Percentiles rank a stretch among this genome's conserved stretches.
These are phyloP conservation scores for Unio pictorum DNA, from an alignment of 2,888 invertebrate species.

Conservation along the genomic window DNA sequence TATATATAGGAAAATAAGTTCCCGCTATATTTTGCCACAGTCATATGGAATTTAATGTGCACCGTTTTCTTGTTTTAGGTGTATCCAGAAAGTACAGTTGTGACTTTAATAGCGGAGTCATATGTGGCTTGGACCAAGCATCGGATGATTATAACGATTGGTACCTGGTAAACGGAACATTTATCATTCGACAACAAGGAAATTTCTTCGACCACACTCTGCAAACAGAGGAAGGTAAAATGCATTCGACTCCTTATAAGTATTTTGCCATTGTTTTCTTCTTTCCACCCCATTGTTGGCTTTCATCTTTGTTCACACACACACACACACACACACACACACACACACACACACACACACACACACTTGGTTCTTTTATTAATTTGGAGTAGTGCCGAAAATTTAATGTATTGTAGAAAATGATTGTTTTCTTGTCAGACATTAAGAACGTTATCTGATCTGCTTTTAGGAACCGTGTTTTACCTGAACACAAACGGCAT, in stretches of 20 bases:
- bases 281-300: background rate
- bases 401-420: too few species aligned
- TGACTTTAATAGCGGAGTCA: constrained; percentile 55
- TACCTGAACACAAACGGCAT: constrained; percentile 40
- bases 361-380: too few species aligned
- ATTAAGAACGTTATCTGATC: background rate
- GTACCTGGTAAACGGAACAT: constrained; percentile 45
- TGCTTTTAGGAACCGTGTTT: constrained; percentile 49
- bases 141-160: constrained; percentile 51
- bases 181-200: constrained; percentile 16
- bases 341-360: too few species aligned
- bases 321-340: background rate
- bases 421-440: background rate
- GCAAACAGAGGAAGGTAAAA: constrained; percentile 36
- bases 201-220: constrained; percentile 46
- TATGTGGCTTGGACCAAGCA: constrained; percentile 55
- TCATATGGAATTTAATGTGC: too few species aligned
- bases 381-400: too few species aligned
- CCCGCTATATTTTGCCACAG: too few species aligned
- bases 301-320: background rate
- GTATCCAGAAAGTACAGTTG: constrained; percentile 38
- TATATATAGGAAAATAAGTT: too few species aligned
- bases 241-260: background rate
- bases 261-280: background rate
- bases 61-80: constrained; percentile 2